Evolutionary conservation across 2,113 vertebrate genomes (phyloP).

Genomic region (Mobula birostris): DNA sequence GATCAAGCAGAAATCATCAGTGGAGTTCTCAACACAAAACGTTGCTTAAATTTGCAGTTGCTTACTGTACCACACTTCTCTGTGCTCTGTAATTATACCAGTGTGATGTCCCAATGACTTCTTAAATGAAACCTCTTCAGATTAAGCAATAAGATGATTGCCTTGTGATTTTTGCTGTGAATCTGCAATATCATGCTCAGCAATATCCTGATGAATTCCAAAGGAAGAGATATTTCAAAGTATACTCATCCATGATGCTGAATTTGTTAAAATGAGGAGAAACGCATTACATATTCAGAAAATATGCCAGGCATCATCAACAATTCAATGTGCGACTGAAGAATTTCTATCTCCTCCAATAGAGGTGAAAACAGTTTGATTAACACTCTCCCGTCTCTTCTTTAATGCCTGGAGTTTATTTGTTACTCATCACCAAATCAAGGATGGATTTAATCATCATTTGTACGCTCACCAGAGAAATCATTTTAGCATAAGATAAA

Average conservation of each 20-base stretch:
- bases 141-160: background rate
- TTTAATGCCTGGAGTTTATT: conserved; percentile 6
- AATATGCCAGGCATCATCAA: background rate
- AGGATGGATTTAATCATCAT: background rate
- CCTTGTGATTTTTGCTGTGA: background rate
- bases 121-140: background rate
- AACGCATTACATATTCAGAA: background rate
- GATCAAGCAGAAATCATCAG: background rate
- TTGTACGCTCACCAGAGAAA: background rate
- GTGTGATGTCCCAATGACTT: conserved; percentile 2
- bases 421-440: background rate
- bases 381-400: background rate
- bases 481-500: background rate
- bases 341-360: background rate
- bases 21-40: background rate
- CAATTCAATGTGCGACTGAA: background rate
- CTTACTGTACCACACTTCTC: background rate
- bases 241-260: background rate
- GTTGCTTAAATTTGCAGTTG: background rate
- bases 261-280: background rate
- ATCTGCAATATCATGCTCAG: background rate
- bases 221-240: background rate
- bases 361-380: background rate
- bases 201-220: background rate
- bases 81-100: background rate